Percentiles rank a stretch among this genome's conserved stretches.
These are phyloP conservation scores for Phalacrocorax carbo DNA, from an alignment of 2,113 vertebrate genomes.

Conservation along the genomic window DNA sequence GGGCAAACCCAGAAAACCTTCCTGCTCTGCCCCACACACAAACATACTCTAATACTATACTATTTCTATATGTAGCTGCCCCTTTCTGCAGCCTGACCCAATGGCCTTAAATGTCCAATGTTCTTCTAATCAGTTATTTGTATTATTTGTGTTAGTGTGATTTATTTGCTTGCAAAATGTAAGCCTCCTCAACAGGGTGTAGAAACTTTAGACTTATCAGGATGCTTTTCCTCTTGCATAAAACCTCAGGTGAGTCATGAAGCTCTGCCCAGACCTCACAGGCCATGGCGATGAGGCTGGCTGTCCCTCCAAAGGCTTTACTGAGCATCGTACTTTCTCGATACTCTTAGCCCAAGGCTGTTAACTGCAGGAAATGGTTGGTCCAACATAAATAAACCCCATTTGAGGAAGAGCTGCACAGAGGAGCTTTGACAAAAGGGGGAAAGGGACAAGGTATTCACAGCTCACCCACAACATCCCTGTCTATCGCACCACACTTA, in stretches of 20 bases:
- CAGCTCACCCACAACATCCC: neutral
- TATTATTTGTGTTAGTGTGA: neutral
- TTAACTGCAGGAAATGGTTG: neutral
- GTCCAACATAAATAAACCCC: neutral
- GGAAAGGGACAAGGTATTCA: neutral
- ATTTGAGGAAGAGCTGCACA: neutral
- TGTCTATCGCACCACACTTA: rapidly evolving
- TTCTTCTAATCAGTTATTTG: neutral
- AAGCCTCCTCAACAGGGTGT: neutral
- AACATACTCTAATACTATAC: neutral
- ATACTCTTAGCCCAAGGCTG: neutral
- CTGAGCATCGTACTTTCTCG: neutral
- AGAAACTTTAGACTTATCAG: neutral
- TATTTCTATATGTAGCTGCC: neutral
- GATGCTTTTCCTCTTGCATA: neutral
- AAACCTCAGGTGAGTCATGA: neutral
- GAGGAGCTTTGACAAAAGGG: neutral
- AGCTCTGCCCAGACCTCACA: neutral
- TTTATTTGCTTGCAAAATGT: neutral
- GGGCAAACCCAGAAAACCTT: neutral
- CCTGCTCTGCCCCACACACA: neutral
- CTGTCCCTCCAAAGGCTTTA: neutral
- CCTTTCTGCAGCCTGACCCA: neutral
- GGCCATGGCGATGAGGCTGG: rapidly evolving
- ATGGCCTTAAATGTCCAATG: neutral